phyloP scores from a whole-genome alignment of 1,140 invertebrate species.

The Tribolium madens region DNA sequence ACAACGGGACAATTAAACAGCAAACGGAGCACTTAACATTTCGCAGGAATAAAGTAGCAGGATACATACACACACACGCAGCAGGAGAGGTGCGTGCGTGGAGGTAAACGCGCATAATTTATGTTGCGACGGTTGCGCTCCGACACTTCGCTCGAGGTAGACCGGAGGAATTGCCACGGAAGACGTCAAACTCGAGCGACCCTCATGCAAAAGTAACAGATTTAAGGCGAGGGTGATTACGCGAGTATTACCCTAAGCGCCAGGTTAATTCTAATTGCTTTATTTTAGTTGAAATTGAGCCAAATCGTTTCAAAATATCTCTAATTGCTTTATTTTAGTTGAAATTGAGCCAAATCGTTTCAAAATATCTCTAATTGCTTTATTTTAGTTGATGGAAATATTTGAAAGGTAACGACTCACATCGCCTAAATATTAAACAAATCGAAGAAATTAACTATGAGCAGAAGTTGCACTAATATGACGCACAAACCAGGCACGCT shows the following conservation, averaged over 20 bases:
- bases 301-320: too few relatives aligned
- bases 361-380: too few relatives aligned
- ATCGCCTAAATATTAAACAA: too few relatives aligned
- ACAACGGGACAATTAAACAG: slow-evolving; percentile 51
- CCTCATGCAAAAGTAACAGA: neutral
- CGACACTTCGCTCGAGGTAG: slow-evolving; percentile 2
- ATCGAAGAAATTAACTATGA: too few relatives aligned
- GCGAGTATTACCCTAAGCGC: neutral
- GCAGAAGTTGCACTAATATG: too few relatives aligned
- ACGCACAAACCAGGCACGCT: too few relatives aligned
- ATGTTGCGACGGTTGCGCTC: slow-evolving; percentile 24
- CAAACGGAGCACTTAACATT: slow-evolving; percentile 52
- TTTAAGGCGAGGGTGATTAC: neutral
- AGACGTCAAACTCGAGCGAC: neutral
- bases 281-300: too few relatives aligned
- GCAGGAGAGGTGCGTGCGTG: slow-evolving; percentile 33
- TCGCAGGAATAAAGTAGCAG: slow-evolving; percentile 44
- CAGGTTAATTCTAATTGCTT: neutral
- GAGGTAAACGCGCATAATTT: slow-evolving; percentile 43
- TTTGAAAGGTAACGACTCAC: too few relatives aligned
- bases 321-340: too few relatives aligned
- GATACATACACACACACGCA: slow-evolving; percentile 40
- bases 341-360: too few relatives aligned
- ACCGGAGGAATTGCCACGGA: neutral
- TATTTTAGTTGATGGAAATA: neutral